Percentiles rank a stretch among this genome's conserved stretches.
Conservation (phyloP, 2,888 invertebrate species). For the Ditylenchus weischeri region DNA sequence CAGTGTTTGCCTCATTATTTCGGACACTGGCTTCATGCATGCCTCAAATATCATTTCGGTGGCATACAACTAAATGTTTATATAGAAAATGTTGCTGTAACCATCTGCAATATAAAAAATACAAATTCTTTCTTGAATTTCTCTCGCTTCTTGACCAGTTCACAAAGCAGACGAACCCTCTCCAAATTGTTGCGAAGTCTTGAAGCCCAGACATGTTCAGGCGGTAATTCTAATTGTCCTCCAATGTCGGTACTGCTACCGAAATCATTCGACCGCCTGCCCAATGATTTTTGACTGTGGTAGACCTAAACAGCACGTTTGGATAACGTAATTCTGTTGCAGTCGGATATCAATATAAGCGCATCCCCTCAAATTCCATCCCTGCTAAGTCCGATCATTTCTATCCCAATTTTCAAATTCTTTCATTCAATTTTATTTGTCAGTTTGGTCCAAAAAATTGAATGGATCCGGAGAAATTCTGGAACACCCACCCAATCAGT, state of each 20-base stretch:
- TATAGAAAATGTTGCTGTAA: background rate
- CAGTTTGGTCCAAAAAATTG: background rate
- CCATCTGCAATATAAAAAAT: conserved; percentile 1
- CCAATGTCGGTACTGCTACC: background rate
- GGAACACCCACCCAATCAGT: too few species aligned
- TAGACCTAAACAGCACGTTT: conserved; percentile 16
- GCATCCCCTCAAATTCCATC: background rate
- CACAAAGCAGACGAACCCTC: conserved; percentile 83
- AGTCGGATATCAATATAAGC: too few species aligned
- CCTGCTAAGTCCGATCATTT: too few species aligned
- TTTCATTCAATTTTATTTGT: background rate
- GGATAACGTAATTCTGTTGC: too few species aligned
- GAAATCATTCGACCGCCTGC: conserved; percentile 21
- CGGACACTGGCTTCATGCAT: conserved; percentile 18
- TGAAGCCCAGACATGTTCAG: conserved; percentile 75
- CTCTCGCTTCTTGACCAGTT: conserved; percentile 89
- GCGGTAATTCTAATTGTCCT: background rate
- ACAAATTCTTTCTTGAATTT: conserved; percentile 70
- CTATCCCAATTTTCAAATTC: background rate
- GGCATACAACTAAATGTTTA: conserved; percentile 9
- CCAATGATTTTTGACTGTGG: conserved; percentile 27
- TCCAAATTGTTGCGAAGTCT: conserved; percentile 88
- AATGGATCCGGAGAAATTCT: too few species aligned
- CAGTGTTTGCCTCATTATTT: conserved; percentile 26
- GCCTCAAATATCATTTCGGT: conserved; percentile 15